Base-by-base conservation (phyloP, 1,140 invertebrate species). In the Lordiphosa clarofinis region DNA sequence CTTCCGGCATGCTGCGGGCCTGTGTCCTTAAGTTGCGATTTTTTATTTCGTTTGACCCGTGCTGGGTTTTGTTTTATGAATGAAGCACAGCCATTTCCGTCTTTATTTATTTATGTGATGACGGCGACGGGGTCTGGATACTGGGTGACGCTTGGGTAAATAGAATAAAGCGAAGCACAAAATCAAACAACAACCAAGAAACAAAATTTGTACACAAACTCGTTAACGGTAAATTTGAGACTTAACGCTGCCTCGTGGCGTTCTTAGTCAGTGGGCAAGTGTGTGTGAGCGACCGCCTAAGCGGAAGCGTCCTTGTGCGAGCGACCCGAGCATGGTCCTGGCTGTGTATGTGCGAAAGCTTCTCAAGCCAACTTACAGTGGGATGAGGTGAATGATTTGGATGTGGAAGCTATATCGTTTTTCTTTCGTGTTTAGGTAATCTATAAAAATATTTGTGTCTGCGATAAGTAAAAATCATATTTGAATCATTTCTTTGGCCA, bases 141-240 rank as follows among this genome's bases (percentile, higher is more conserved):
- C 48, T 65, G 64, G 19, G 53, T 56, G 56, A 71, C 55, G 36
- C 55, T 43, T 79, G 54, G 60, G 66, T 66, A 71, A 81, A 79
- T 79, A 75, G 15, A 71, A 71, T 53, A 64, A 74, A 66, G 62
- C 56, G 44, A 81, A 75, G 43, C 72, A 63, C 54, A 79, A 75
- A 74, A 61, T 73, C 71, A 81, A 79, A 79, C 48, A 70, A 35
- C 24, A 50, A 64, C 37, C 15, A 44, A 64, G 44, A 43, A 50
- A 46, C 56, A 43, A 38, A 55, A 56, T 48, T 39, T 56, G 44
- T 38, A 49, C 33, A 67, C 56, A 69, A 67, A 67, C 28, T 56
- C 46, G 73, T 78, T 78, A 78, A 79, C 74, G 64, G 43, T 74
- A 81, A 81, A 81, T 81, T 81, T 74, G 54, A 81, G 75, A 55